Evolutionary conservation across 2,113 vertebrate genomes (phyloP), one percentile per base, ranked within the genome.

Genomic region (Leptobrachium leishanense): DNA sequence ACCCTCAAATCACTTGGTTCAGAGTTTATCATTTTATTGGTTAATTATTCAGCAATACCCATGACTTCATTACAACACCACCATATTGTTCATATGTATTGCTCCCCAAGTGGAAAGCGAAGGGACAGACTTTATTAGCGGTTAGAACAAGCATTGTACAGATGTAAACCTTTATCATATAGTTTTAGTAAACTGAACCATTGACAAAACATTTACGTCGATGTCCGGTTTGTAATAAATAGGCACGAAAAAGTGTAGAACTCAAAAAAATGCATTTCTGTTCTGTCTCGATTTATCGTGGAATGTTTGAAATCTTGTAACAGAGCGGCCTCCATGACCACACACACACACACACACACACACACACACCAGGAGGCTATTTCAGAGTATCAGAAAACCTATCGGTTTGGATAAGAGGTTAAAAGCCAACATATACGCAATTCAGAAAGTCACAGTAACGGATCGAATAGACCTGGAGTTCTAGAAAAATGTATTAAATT

Each of bases 1-100:
- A 31, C 20, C 0, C 20, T 31, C 20, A 31, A 31, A 31, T 31
- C 20, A 31, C 20, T 50, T 5, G 4, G 8, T 50, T 50, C 46
- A 50, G 46, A 64, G 50, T 63, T 78, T 43, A 65, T 15, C 50
- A 72, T 83, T 84, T 82, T 91, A 66, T 91, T 92, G 20, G 90
- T 90, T 88, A 87, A 90, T 86, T 87, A 88, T 85, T 89, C 83
- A 83, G 89, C 84, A 91, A 84, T 84, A 87, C 79, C 87, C 74
- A 88, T 87, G 75, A 86, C 81, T 84, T 86, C 80, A 86, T 88
- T 91, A 90, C 87, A 92, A 86, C 12, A 46, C 81, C 72, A 88
- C 88, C 78, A 68, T 85, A 88, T 84, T 20, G 84, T 76, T 86
- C 84, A 89, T 85, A 84, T 65, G 76, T 78, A 79, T 83, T 66